Conservation (phyloP, 1,140 invertebrate species). For the Papilio polytes region DNA sequence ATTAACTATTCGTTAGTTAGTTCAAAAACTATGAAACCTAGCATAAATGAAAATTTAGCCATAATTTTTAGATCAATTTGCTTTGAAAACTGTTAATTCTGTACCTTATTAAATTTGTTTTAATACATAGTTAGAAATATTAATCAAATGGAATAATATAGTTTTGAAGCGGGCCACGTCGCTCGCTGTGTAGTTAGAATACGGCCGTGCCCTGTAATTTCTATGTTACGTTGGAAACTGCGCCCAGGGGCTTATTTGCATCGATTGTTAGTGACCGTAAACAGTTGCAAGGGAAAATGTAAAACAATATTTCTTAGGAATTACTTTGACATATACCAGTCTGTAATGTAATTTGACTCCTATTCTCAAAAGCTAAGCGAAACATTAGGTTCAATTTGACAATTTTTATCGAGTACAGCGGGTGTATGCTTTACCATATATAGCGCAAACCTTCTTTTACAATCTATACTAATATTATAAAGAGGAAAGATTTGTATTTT, state of each 20-base stretch:
- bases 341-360: not conserved
- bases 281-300: not conserved
- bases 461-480: no score
- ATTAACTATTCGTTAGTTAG: no score
- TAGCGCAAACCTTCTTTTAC: no score
- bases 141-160: slow-evolving; percentile 7
- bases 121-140: not conserved
- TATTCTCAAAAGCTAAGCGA: not conserved
- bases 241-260: not conserved
- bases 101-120: slow-evolving; percentile 1
- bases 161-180: not conserved
- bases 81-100: no score
- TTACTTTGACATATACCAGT: not conserved
- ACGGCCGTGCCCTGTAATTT: not conserved
- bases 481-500: no score
- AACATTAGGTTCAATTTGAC: no score
- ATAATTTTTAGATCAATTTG: no score
- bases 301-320: not conserved
- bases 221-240: slow-evolving; percentile 1
- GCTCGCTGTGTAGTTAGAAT: not conserved
- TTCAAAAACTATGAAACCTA: no score
- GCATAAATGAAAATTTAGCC: no score
- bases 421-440: not conserved
- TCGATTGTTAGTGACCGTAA: slow-evolving; percentile 1
- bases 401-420: no score